These are phyloP conservation scores for Carlito syrichta DNA, from an alignment of 2,113 vertebrate species.

Conservation along the genomic window DNA sequence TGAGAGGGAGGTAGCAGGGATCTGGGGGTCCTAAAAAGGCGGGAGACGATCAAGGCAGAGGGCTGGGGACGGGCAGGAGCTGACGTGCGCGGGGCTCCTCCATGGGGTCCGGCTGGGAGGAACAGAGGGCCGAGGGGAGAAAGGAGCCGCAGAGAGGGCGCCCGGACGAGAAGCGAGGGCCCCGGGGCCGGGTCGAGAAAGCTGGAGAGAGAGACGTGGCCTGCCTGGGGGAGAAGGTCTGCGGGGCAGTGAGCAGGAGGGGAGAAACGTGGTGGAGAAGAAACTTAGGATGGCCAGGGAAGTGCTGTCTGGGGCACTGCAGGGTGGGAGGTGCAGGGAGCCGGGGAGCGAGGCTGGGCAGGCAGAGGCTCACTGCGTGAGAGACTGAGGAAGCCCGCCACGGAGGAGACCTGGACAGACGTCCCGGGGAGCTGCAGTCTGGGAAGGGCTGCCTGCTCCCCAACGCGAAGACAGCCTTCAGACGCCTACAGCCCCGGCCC, in stretches of 20 bases:
- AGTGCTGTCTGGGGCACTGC: neutral
- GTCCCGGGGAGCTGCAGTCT: neutral
- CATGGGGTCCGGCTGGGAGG: neutral
- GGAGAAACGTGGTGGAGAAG: neutral
- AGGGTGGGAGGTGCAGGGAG: neutral
- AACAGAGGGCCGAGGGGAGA: neutral
- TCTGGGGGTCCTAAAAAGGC: neutral
- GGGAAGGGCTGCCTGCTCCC: neutral
- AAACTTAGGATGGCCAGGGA: slow-evolving; percentile 14
- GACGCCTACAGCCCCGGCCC: neutral
- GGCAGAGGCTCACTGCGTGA: neutral
- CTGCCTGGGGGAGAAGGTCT: neutral
- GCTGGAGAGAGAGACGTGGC: neutral
- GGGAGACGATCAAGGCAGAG: neutral
- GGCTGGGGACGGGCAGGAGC: neutral
- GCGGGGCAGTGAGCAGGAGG: neutral
- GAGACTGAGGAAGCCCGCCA: neutral
- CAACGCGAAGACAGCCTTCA: neutral
- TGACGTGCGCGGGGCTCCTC: neutral
- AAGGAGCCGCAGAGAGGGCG: neutral
- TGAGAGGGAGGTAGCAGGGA: neutral
- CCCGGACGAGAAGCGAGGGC: neutral
- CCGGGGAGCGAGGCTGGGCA: neutral
- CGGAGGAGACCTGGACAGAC: neutral
- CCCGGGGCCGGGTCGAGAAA: neutral